Evolutionary conservation across 37 sponge, comb jelly and placozoan genomes (phyloP).

Genomic region (Geodia barretti): DNA sequence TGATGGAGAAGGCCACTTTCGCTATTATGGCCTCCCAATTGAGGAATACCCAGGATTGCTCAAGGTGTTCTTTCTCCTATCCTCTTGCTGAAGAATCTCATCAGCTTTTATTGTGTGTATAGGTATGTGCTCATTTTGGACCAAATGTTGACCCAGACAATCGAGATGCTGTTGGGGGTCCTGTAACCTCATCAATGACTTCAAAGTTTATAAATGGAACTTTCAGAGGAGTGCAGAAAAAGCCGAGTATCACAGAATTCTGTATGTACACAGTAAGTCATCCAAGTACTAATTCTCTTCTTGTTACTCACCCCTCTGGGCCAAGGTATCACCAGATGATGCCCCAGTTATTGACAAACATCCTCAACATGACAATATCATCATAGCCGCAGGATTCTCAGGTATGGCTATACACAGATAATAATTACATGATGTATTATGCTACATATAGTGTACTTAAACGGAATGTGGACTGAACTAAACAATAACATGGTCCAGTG

Average conservation of each 20-base stretch:
- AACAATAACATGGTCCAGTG: no score
- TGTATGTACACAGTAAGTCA: conserved; percentile 66
- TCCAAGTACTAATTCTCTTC: no score
- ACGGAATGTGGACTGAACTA: no score
- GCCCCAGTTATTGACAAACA: conserved; percentile 64
- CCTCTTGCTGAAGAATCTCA: not conserved
- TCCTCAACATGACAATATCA: conserved; percentile 56
- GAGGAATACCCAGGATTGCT: conserved; percentile 83
- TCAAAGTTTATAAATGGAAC: conserved; percentile 3
- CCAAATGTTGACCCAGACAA: conserved; percentile 37
- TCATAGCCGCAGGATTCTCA: conserved; percentile 80
- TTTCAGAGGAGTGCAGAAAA: conserved; percentile 34
- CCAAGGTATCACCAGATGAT: conserved; percentile 49
- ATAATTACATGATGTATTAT: no score
- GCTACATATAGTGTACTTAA: no score
- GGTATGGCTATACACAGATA: no score
- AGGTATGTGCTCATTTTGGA: conserved; percentile 36
- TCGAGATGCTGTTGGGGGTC: conserved; percentile 18
- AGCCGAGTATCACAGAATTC: conserved; percentile 50
- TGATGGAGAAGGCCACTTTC: not conserved
- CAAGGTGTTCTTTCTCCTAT: conserved; percentile 49
- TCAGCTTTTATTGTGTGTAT: not conserved
- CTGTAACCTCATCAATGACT: not conserved
- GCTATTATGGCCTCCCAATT: conserved; percentile 61
- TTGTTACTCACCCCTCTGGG: no score